Evolutionary conservation across 2,797 vertebrate genomes (phyloP), one percentile per base, ranked within the genome.

Genomic region (Emys orbicularis): DNA sequence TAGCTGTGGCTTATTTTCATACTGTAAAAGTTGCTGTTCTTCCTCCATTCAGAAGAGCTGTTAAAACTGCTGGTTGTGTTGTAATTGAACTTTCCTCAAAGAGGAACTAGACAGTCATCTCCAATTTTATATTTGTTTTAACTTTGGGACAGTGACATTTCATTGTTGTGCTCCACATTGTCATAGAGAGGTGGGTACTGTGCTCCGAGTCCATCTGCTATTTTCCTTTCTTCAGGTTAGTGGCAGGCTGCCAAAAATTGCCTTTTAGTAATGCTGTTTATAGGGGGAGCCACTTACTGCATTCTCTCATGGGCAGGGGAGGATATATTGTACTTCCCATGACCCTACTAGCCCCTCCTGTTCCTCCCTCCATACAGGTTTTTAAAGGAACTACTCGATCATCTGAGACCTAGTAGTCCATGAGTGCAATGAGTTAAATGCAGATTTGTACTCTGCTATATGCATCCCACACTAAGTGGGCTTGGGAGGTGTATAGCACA

Each of bases 201-300:
- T 15, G 29, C 82, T 68, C 65, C 6, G 65, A n/a, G 18, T 68
- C 9, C 10, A 12, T 96, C 92, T 82, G 41, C 37, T 81, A 68
- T 65, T 91, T 86, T 90, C 94, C 96, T 93, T 94, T 96, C 95
- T 96, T 95, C 81, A 93, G 80, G 90, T 37, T 44, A 79, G 88
- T 74, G 84, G 65, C 57, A 59, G 37, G 2, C 85, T 87, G 96
- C 94, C 95, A 97, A 91, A 81, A 89, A 86, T 90, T 91, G 86
- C 83, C 84, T 91, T 87, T 50, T 44, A 90, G 80, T 93, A 79
- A 91, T 81, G 79, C 72, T 84, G 72, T 84, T 81, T 25, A 47
- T 49, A 41, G 88, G 27, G 13, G 6, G 15, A 72, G 65, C 65
- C 19, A 19, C 47, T 52, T 79, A 31, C 18, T 77, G 41, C 25